Percentiles rank a stretch among this genome's conserved stretches.
These are phyloP conservation scores for Gandaritis pyraliata DNA, from an alignment of 2,888 invertebrate genomes.

Conservation along the genomic window DNA sequence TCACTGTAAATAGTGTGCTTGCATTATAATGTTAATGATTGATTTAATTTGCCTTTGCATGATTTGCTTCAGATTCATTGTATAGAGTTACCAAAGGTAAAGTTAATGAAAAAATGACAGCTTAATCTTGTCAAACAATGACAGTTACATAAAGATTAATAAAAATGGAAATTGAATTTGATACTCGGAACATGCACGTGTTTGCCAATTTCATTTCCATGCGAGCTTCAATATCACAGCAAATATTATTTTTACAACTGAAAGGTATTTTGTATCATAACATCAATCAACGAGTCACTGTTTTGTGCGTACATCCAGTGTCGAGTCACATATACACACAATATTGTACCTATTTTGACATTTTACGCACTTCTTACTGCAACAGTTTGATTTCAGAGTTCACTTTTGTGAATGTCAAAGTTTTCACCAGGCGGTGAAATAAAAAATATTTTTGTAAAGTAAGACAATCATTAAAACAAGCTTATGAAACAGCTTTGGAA, in stretches of 20 bases:
- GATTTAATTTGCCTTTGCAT: constrained; percentile 60
- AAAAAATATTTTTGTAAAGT: constrained; percentile 26
- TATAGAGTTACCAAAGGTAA: constrained; percentile 28
- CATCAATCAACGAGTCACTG: constrained; percentile 43
- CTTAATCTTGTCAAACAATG: constrained; percentile 44
- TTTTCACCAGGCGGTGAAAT: constrained; percentile 31
- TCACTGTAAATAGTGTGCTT: constrained; percentile 65
- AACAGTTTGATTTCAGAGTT: constrained; percentile 32
- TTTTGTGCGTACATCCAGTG: constrained; percentile 37
- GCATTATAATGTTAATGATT: constrained; percentile 52
- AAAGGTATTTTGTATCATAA: constrained; percentile 47
- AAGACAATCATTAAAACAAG: constrained; percentile 44
- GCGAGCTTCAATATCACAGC: constrained; percentile 56
- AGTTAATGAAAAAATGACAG: constrained; percentile 33
- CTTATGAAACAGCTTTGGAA: constrained; percentile 63
- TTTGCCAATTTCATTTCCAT: constrained; percentile 59
- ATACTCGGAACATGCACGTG: constrained; percentile 61
- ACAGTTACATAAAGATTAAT: constrained; percentile 45
- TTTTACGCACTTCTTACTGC: constrained; percentile 52
- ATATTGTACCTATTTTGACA: constrained; percentile 43
- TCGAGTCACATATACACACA: constrained; percentile 49
- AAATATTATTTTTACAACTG: constrained; percentile 51
- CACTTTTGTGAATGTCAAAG: constrained; percentile 33
- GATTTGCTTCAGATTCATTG: constrained; percentile 53
- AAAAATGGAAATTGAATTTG: constrained; percentile 47